A percentile compares a stretch with the other conserved stretches of the same genome.
These are phyloP conservation scores for Menidia menidia DNA, from an alignment of 2,797 vertebrate species.

Conservation along the genomic window DNA sequence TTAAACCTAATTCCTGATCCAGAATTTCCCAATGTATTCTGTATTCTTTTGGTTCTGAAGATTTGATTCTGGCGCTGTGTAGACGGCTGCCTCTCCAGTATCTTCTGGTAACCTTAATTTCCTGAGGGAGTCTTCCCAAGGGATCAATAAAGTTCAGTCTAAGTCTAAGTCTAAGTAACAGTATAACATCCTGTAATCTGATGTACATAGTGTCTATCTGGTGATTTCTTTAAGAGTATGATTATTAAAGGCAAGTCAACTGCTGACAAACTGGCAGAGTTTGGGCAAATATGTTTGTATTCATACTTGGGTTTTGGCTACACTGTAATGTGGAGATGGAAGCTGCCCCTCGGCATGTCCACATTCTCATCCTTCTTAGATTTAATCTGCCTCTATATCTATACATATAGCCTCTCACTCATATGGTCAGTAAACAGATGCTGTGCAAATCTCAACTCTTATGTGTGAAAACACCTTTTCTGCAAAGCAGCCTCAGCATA, in stretches of 20 bases:
- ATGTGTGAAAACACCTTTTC: constrained; percentile 21
- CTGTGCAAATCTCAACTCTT: constrained; percentile 27
- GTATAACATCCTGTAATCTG: constrained; percentile 64
- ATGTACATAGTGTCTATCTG: constrained; percentile 56
- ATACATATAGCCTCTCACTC: constrained; percentile 29
- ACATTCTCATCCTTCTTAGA: constrained; percentile 50
- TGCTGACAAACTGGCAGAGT: constrained; percentile 59
- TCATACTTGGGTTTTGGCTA: constrained; percentile 63
- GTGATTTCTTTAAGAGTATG: constrained; percentile 63
- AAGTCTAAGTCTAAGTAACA: no score
- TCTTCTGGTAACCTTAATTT: no score
- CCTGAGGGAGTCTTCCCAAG: no score
- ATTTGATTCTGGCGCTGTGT: no score
- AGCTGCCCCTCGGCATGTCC: constrained; percentile 65
- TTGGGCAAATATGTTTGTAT: constrained; percentile 35
- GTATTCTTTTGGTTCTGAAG: no score
- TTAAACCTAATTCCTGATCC: constrained; percentile 29
- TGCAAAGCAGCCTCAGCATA: constrained; percentile 19
- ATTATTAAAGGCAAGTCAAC: constrained; percentile 75
- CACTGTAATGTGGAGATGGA: constrained; percentile 65
- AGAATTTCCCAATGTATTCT: no score
- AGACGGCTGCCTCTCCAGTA: no score
- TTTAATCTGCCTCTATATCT: constrained; percentile 67
- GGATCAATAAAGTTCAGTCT: no score
- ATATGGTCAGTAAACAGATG: constrained; percentile 44